These are phyloP conservation scores for Fistularia commersonii DNA, from an alignment of 2,797 vertebrate species.

Conservation along the genomic window DNA sequence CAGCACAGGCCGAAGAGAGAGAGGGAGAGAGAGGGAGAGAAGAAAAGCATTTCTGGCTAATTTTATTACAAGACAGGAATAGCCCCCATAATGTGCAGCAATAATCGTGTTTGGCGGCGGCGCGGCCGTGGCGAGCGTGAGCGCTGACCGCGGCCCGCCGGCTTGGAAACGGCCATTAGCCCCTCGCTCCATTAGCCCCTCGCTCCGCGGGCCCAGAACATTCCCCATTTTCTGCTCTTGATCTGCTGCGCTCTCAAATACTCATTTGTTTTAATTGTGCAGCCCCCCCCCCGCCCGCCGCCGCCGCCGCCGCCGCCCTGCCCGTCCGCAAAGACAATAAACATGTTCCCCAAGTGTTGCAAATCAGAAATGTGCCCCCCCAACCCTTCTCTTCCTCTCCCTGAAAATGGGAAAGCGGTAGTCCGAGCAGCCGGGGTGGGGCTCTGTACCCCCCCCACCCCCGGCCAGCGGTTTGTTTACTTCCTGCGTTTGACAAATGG, in stretches of 20 bases:
- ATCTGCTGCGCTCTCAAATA: constrained; percentile 86
- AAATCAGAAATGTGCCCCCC: constrained; percentile 99
- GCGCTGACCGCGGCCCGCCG: constrained; percentile 94
- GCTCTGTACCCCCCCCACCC: constrained; percentile 60
- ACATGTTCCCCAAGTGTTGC: constrained; percentile 93
- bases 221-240: constrained; percentile 99
- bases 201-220: constrained; percentile 98
- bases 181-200: too few relatives aligned
- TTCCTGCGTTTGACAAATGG: too few relatives aligned
- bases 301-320: too few relatives aligned
- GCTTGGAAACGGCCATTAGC: constrained; percentile 98
- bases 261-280: constrained; percentile 92
- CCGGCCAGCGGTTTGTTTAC: too few relatives aligned
- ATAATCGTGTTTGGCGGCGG: constrained; percentile 96
- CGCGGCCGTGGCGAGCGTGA: constrained; percentile 83
- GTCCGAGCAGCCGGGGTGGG: constrained; percentile 80
- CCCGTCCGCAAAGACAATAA: constrained; percentile 85
- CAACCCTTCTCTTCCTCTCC: constrained; percentile 83
- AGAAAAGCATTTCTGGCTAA: constrained; percentile 79
- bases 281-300: constrained; percentile 72
- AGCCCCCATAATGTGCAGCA: constrained; percentile 88
- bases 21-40: constrained; percentile 60
- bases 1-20: constrained; percentile 64
- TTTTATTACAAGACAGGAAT: constrained; percentile 82
- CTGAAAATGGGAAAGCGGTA: constrained; percentile 78